Evolutionary conservation across 2,888 invertebrate species (phyloP).

Genomic region (Merodon equestris): DNA sequence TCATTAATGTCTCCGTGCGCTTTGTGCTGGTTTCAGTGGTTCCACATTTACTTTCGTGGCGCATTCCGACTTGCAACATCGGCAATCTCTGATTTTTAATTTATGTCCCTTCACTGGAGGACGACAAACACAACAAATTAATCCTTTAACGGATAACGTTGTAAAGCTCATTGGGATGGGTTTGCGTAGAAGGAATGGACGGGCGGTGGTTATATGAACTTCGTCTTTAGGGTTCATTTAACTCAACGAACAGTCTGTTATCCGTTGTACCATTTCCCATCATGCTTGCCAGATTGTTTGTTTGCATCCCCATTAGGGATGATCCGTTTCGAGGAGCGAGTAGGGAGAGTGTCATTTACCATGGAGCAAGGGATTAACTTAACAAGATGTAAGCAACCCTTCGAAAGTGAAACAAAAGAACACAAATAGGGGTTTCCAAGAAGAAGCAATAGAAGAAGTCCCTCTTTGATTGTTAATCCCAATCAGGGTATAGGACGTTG

Average conservation of each 20-base stretch:
- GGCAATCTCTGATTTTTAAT: conserved; percentile 56
- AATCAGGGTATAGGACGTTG: conserved; percentile 18
- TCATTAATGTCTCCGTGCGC: too few relatives aligned
- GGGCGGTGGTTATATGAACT: conserved; percentile 34
- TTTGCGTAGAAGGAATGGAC: conserved; percentile 49
- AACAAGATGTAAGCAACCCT: conserved; percentile 49
- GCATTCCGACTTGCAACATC: conserved; percentile 64
- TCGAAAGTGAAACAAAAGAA: conserved; percentile 47
- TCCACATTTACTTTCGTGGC: conserved; percentile 64
- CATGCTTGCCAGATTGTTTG: conserved; percentile 29
- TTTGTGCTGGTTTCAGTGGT: not conserved
- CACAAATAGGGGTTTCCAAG: conserved; percentile 25
- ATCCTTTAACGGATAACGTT: conserved; percentile 64
- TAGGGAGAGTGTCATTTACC: conserved; percentile 18
- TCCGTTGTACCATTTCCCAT: not conserved
- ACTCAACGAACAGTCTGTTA: conserved; percentile 30
- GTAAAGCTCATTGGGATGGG: conserved; percentile 53
- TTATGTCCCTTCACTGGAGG: conserved; percentile 5
- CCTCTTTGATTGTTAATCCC: conserved; percentile 42
- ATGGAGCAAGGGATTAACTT: conserved; percentile 32
- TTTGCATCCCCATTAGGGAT: conserved; percentile 56
- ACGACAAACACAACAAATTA: conserved; percentile 61
- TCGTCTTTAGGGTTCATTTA: conserved; percentile 62
- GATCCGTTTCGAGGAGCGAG: conserved; percentile 6
- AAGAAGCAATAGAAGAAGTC: conserved; percentile 21